Base-by-base conservation (phyloP, 2,113 vertebrate species). In the Plecotus auritus region DNA sequence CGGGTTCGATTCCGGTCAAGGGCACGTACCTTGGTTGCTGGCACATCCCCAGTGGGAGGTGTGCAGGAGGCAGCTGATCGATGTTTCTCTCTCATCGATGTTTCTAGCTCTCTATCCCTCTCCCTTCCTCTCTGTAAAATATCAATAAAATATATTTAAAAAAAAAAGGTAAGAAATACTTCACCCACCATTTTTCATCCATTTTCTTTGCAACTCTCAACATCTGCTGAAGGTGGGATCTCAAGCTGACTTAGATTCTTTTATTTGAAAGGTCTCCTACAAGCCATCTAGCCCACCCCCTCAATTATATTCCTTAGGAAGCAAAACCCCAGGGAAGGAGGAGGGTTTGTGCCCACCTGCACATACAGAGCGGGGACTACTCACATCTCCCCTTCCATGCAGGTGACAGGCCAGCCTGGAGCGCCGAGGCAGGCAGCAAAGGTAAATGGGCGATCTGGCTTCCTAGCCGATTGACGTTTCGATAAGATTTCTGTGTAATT, bases 301-400 rank as follows among this genome's bases (percentile, higher is more conserved):
- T 49, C 30, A 11, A 0, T 76, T 61, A 18, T 26, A 0, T 59
- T 1, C 32, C 12, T 28, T 0, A 20, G 26, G 20, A 84, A 30
- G 32, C 30, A 13, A 37, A 67, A 35, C n/a, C 28, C n/a, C 45
- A 30, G 54, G 40, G 47, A 47, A 37, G 16, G 51, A 18, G 8
- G 35, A 64, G 28, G 7, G 7, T 40, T 45, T 28, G 12, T n/a
- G 17, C 54, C 40, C 20, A 5, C 11, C 11, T 2, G 5, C 4
- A 4, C 8, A 1, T 47, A 37, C 28, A 49, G 42, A 70, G 32
- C 2, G 0, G 16, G 40, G 20, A 40, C 80, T 1, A 0, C 17
- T 47, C 20, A 5, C 26, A 23, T 7, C 9, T 28, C 35, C 69
- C 40, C 26, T 17, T n/a, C 56, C 6, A 2, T 3, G 7, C 7